These are phyloP conservation scores for Sicus ferrugineus DNA, from an alignment of 2,888 invertebrate species.

Conservation along the genomic window DNA sequence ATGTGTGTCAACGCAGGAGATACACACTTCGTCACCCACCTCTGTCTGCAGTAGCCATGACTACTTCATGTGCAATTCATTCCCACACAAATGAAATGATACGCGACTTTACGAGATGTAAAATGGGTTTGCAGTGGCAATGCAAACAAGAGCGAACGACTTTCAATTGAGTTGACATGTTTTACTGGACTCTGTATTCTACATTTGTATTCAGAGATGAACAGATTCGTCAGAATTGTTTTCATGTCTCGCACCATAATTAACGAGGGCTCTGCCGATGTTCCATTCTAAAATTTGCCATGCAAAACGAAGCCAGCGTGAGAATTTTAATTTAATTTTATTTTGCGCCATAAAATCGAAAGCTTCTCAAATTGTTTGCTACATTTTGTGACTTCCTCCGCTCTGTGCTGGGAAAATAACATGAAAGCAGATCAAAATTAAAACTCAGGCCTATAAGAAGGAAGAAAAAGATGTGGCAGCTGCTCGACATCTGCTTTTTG, in stretches of 20 bases:
- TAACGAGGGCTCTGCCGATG: neutral
- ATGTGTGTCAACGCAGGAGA: no score
- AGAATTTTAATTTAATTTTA: no score
- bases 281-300: neutral
- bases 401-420: neutral
- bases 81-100: neutral
- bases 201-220: neutral
- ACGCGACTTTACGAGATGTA: neutral
- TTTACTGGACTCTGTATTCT: neutral
- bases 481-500: slow-evolving; percentile 38
- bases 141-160: neutral
- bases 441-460: neutral
- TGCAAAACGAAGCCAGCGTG: neutral
- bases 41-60: no score
- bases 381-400: slow-evolving; percentile 7
- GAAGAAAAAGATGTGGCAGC: slow-evolving; percentile 35
- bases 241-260: no score
- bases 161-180: slow-evolving; percentile 18
- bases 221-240: neutral
- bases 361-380: neutral
- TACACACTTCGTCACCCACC: no score
- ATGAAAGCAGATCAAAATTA: neutral
- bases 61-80: slow-evolving; percentile 7
- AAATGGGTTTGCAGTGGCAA: neutral
- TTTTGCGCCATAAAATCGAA: no score